Evolutionary conservation across 2,888 invertebrate species (phyloP).

Genomic region (Subacronicta megacephala): DNA sequence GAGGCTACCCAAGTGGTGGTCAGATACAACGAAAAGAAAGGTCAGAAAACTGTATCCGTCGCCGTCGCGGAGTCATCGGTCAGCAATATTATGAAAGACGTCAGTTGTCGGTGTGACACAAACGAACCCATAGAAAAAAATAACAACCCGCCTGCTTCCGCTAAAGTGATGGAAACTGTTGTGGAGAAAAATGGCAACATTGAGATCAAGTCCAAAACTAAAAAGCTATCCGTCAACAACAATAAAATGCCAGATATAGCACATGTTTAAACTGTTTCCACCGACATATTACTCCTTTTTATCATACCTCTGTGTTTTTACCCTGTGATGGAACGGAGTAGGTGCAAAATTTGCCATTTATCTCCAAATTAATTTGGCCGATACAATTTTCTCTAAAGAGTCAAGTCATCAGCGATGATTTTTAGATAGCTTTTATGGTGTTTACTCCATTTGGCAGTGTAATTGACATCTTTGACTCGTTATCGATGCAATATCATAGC

Average conservation of each 20-base stretch:
- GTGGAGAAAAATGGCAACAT: constrained; percentile 77
- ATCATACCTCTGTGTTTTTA: too few species aligned
- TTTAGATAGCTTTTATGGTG: too few species aligned
- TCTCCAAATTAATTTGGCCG: too few species aligned
- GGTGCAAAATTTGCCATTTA: too few species aligned
- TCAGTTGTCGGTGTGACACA: constrained; percentile 49
- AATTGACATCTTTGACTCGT: too few species aligned
- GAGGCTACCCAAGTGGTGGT: constrained; percentile 64
- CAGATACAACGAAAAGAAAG: constrained; percentile 58
- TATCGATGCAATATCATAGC: too few species aligned
- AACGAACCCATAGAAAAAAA: constrained; percentile 63
- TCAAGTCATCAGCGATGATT: too few species aligned
- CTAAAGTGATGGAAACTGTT: constrained; percentile 59
- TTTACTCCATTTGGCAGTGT: too few species aligned
- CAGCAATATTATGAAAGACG: constrained; percentile 14
- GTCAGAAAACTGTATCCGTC: constrained; percentile 50
- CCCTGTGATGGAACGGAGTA: too few species aligned
- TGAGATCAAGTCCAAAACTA: constrained; percentile 33
- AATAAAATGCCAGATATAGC: constrained; percentile 65
- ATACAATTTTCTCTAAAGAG: too few species aligned
- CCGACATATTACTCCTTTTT: neutral
- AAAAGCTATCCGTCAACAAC: constrained; percentile 32
- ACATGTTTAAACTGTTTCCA: constrained; percentile 67
- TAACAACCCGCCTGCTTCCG: constrained; percentile 48
- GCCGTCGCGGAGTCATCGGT: constrained; percentile 37